Base-by-base conservation (phyloP, 2,113 vertebrate species). In the Megaceryle maxima region DNA sequence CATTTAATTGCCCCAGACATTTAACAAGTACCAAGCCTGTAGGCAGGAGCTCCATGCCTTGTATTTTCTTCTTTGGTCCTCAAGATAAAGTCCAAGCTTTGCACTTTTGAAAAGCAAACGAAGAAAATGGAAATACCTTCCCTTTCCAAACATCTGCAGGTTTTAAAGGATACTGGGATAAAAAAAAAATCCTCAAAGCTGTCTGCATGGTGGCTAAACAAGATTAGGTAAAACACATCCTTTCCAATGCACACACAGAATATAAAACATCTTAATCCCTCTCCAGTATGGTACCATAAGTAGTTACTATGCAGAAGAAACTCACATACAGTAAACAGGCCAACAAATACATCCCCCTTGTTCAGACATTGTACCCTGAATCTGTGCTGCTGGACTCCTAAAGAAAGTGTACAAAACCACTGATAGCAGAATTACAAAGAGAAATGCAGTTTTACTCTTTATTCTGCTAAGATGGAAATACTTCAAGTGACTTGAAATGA, bases 211-310 rank as follows among this genome's bases (percentile, higher is more conserved):
- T 98, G 98, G 98, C 98, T 98, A 98, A 98, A 98, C 97, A 98
- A 98, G 98, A 98, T 98, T 98, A 98, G 97, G 97, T 97, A 98
- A 98, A 99, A 98, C 98, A 97, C 97, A 98, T 98, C 97, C 98
- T 98, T 98, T 98, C 96, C 97, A 98, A 98, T 97, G 97, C 98
- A 96, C 98, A 98, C 96, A 97, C 97, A 97, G 97, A 99, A 98
- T 98, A 97, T 98, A 98, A 92, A 98, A 98, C 97, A 97, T 98
- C 91, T 97, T 98, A 96, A 97, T 96, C 96, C 97, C 39, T 94
- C 82, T 96, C 82, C 92, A 76, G 62, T 67, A 43, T 51, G 90
- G 64, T 91, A 96, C 94, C 83, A 87, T 62, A 95, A 90, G 86
- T 74, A 94, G 89, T 88, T 94, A 91, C 83, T 95, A 87, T 92